Evolutionary conservation across 2,113 vertebrate genomes (phyloP), one percentile per base, ranked within the genome.

Genomic region (Xiphophorus couchianus): DNA sequence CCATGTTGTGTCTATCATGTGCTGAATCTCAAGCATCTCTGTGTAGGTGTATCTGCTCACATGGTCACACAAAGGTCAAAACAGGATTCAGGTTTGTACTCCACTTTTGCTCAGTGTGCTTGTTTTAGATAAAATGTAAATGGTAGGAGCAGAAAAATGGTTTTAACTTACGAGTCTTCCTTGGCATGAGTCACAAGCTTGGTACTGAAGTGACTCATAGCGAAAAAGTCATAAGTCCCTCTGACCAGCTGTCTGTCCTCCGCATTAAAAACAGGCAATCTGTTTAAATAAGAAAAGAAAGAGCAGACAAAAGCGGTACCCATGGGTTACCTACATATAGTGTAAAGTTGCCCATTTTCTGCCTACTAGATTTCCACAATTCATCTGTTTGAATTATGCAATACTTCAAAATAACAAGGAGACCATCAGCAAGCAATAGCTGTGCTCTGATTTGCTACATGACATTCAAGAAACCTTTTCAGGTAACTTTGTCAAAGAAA

Each of bases 201-300:
- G 63, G 98, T 97, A 35, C 96, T 98, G 83, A 96, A 98, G 87
- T 99, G 98, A 85, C 96, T 97, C 31, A 99, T 78, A 5, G 97
- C 98, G 77, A 99, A 95, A 89, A 99, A 99, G 89, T 99, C 98
- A 51, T 95, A 98, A 0, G 97, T 95, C 33, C 97, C 97, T 85
- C 74, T 94, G 33, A 99, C 94, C 62, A 97, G 91, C 66, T 78
- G 84, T 37, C 86, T 94, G 62, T 97, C 97, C 0, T 95, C 93
- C 54, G 96, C 94, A 1, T 95, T 97, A 93, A 99, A 99, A 78
- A 94, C 93, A 3, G 98, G 97, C 67, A 99, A 93, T 27, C 92
- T 93, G 81, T 30, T 28, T 37, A 73, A 61, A 69, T 60, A 54
- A 25, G 62, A 15, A 71, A 62, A 54, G 13, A 44, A 51, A 25